A percentile compares a stretch with the other conserved stretches of the same genome.
Evolutionary conservation across 2,888 invertebrate genomes (phyloP).

Genomic region (Hybos culiciformis): DNA sequence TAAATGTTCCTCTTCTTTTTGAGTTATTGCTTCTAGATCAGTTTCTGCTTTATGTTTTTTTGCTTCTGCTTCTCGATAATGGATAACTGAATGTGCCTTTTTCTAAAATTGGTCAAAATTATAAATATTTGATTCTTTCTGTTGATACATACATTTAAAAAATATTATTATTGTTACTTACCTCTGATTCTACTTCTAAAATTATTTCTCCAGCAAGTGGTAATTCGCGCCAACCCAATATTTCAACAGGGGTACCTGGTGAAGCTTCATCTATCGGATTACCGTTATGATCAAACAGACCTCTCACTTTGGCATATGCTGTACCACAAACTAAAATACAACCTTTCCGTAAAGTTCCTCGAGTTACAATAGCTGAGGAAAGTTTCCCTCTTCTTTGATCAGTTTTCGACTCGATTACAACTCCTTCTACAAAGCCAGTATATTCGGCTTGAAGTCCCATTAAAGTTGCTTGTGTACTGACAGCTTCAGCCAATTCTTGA

Average conservation of each 20-base stretch:
- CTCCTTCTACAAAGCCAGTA: conserved; percentile 73
- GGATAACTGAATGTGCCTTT: conserved; percentile 52
- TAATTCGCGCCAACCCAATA: conserved; percentile 82
- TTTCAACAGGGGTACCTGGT: conserved; percentile 67
- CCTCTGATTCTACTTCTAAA: conserved; percentile 68
- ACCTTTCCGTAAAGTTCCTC: conserved; percentile 72
- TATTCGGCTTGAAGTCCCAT: conserved; percentile 78
- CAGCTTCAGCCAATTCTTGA: conserved; percentile 64
- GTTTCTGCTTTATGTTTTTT: conserved; percentile 48
- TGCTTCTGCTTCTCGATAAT: conserved; percentile 46
- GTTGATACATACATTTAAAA: background rate
- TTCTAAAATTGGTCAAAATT: conserved; percentile 35
- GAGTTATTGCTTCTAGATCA: conserved; percentile 47
- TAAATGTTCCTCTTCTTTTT: conserved; percentile 51
- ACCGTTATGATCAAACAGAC: conserved; percentile 67
- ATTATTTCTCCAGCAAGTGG: conserved; percentile 82
- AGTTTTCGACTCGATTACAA: conserved; percentile 73
- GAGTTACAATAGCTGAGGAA: conserved; percentile 68
- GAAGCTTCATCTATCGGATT: conserved; percentile 47
- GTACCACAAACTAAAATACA: conserved; percentile 66
- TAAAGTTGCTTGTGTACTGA: conserved; percentile 70
- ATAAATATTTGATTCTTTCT: background rate
- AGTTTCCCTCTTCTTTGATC: conserved; percentile 60
- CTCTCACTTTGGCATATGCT: conserved; percentile 71
- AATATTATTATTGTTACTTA: conserved; percentile 22